Evolutionary conservation across 92 coral and sea anemone genomes (phyloP).

Genomic region (Blastomussa wellsi): DNA sequence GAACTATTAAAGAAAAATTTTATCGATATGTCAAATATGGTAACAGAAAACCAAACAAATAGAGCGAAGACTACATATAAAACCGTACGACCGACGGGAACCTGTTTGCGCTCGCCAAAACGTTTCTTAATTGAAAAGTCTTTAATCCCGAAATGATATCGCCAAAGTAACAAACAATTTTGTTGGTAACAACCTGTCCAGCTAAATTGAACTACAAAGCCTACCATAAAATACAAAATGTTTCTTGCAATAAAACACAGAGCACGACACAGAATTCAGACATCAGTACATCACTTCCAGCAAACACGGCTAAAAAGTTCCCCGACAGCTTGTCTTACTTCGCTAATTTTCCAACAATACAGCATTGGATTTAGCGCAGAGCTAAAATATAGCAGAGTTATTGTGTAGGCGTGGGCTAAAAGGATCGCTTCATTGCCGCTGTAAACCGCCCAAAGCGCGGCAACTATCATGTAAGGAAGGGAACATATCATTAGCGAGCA

Average conservation of each 20-base stretch:
- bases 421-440: slow-evolving; percentile 10
- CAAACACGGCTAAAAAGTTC: background rate
- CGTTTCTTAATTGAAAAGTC: background rate
- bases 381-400: slow-evolving; percentile 22
- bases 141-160: background rate
- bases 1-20: too few relatives aligned
- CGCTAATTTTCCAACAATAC: slow-evolving; percentile 35
- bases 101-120: background rate
- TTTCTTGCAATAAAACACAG: background rate
- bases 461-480: slow-evolving; percentile 38
- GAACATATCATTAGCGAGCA: slow-evolving; percentile 21
- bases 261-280: background rate
- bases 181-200: background rate
- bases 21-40: too few relatives aligned
- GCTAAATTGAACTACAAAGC: background rate
- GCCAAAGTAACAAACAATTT: background rate
- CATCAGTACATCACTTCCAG: background rate
- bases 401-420: slow-evolving; percentile 12
- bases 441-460: slow-evolving; percentile 29
- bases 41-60: too few relatives aligned
- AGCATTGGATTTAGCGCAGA: slow-evolving; percentile 31
- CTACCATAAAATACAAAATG: background rate
- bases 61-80: too few relatives aligned
- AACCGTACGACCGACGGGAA: too few relatives aligned
- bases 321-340: slow-evolving; percentile 2